Base-by-base conservation (phyloP, 2,113 vertebrate genomes). In the Astur gentilis region DNA sequence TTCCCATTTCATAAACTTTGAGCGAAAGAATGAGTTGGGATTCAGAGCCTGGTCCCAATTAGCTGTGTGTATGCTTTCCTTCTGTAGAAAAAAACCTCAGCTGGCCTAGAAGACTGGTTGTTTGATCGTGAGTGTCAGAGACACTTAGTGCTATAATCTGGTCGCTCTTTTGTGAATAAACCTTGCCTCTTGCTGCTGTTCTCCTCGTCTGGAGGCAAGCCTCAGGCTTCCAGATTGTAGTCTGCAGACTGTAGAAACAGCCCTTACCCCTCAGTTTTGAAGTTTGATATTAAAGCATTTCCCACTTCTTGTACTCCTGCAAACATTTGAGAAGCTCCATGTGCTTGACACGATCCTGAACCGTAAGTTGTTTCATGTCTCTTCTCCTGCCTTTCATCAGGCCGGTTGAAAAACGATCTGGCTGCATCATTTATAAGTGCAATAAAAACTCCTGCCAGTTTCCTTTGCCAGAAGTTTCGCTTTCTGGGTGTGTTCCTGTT, bases 401-500 rank as follows among this genome's bases (percentile, higher is more conserved):
- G 38, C 31, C 0, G 0, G 32, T 11, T 72, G 81, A 93, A 91
- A 87, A 95, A 69, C 62, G 49, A 80, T 73, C 83, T 91, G 83
- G 57, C 78, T 87, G 49, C 82, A 38, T 80, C 40, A 25, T 94
- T 96, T 95, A 0, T 73, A 90, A 93, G 58, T 31, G 32, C 84
- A 92, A 10, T 95, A 82, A 96, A 94, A 97, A 67, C 66, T 94
- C 57, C 29, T 93, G 65, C 87, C 83, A 57, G 57, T 75, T 97
- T 92, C 45, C 83, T 81, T 83, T 60, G 88, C 90, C 86, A 83
- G 92, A 92, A 97, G 83, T 96, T 97, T 97, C 0, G 1, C 91
- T 92, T 95, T 93, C 72, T 91, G 93, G 83, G 87, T 82, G 93
- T 95, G 84, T 89, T 95, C 77, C 42, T 95, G 73, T 89, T 92